Conservation (phyloP, 2,113 vertebrate species). For the Alouatta palliata region DNA sequence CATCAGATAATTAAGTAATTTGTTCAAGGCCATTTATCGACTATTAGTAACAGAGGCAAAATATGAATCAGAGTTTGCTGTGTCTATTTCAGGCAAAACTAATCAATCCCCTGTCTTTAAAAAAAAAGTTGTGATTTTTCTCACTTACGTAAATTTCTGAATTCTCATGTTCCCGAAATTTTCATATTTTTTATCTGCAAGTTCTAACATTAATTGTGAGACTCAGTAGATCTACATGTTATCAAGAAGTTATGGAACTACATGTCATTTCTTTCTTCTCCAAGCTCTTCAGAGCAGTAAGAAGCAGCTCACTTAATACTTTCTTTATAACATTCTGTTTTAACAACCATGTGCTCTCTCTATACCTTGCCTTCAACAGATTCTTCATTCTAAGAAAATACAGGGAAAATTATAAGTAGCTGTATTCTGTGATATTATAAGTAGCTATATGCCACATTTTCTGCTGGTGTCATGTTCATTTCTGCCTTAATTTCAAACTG, state of each 20-base stretch:
- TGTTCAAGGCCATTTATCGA: background rate
- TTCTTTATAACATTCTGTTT: background rate
- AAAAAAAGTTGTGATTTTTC: background rate
- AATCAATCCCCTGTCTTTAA: background rate
- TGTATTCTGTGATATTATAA: background rate
- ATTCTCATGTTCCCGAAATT: background rate
- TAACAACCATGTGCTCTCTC: background rate
- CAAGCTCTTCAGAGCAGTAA: background rate
- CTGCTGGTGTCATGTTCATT: background rate
- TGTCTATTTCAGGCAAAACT: background rate
- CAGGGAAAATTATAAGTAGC: background rate
- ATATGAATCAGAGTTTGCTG: background rate
- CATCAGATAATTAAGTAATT: background rate
- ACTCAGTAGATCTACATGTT: background rate
- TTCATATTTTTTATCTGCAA: background rate
- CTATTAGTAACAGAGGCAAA: background rate
- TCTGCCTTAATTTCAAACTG: background rate
- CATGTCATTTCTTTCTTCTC: background rate
- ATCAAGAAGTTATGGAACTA: background rate
- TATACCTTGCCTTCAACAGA: background rate
- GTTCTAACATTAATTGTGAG: background rate
- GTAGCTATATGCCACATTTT: background rate
- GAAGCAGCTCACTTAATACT: background rate
- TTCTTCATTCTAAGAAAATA: background rate
- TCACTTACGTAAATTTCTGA: background rate